Base-by-base conservation (phyloP, 2,888 invertebrate genomes). In the Xanthorhoe designata region DNA sequence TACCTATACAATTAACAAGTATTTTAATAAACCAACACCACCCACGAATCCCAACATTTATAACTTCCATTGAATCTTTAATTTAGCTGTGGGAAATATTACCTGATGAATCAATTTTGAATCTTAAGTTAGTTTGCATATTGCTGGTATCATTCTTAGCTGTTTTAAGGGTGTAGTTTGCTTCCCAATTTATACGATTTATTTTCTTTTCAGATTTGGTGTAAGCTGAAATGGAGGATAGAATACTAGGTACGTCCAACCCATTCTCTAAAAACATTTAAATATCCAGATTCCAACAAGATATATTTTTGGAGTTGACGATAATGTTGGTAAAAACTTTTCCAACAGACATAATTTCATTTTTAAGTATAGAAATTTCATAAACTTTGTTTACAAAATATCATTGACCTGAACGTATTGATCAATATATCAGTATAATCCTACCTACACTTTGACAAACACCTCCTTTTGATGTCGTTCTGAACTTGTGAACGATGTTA, bases 161-260 rank as follows among this genome's bases (percentile, higher is more conserved):
- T 35, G 35, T 35, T 35, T 9, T 13, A 13, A 42, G 13, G 42
- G n/a, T n/a, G 3, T 13, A 42, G 13, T 15, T 17, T 49, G 4
- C 0, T 17, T 17, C 49, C 49, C 2, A 15, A 18, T n/a, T 29
- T 51, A 29, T 15, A n/a, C n/a, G 13, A 13, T 3, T 35, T 58
- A 8, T 63, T 62, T 87, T 88, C 2, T 15, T 45, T 45, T 15
- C 90, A 91, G 91, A 79, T 85, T 76, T 76, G 79, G 68, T 72
- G 76, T 71, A 71, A 82, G 82, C 81, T 87, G 89, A 85, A 80
- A 91, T 91, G 91, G 91, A 85, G 87, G 81, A 87, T 74, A 86
- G 83, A 76, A 87, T 85, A 73, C 17, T 68, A 84, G 80, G 86
- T 87, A 71, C 18, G 68, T 68, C 8, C n/a, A 9, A 3, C 2